Evolutionary conservation across 2,888 invertebrate species (phyloP).

Genomic region (Agonum fuliginosum): DNA sequence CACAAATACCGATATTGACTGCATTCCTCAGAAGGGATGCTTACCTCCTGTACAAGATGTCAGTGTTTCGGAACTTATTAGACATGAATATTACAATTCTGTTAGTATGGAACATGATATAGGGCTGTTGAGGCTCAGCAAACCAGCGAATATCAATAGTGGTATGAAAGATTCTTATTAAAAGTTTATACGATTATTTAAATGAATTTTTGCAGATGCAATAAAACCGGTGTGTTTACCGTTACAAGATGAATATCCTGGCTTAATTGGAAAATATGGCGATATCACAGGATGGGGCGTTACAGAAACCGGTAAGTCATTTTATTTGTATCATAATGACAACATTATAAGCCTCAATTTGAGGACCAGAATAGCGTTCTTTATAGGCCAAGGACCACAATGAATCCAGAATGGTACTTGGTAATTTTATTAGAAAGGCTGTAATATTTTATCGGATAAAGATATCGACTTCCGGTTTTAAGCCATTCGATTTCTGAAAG

Average conservation of each 20-base stretch:
- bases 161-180: background rate
- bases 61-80: slow-evolving; percentile 66
- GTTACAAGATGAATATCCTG: background rate
- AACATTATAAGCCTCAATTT: too few species aligned
- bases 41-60: slow-evolving; percentile 71
- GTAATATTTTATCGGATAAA: too few species aligned
- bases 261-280: background rate
- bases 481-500: too few species aligned
- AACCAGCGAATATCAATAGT: slow-evolving; percentile 3
- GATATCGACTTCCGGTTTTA: too few species aligned
- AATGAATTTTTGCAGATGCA: slow-evolving; percentile 10
- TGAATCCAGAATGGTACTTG: too few species aligned
- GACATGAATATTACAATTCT: slow-evolving; percentile 63
- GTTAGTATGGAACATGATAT: slow-evolving; percentile 8
- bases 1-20: slow-evolving; percentile 65
- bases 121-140: slow-evolving; percentile 1
- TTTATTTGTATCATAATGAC: too few species aligned
- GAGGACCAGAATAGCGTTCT: too few species aligned
- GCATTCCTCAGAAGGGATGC: slow-evolving; percentile 66
- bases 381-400: too few species aligned
- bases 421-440: too few species aligned
- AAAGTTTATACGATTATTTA: background rate
- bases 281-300: slow-evolving; percentile 37
- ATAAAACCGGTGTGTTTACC: slow-evolving; percentile 29
- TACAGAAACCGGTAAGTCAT: slow-evolving; percentile 37